Conservation (phyloP, 2,797 vertebrate species). For the Chromobotia macracanthus region DNA sequence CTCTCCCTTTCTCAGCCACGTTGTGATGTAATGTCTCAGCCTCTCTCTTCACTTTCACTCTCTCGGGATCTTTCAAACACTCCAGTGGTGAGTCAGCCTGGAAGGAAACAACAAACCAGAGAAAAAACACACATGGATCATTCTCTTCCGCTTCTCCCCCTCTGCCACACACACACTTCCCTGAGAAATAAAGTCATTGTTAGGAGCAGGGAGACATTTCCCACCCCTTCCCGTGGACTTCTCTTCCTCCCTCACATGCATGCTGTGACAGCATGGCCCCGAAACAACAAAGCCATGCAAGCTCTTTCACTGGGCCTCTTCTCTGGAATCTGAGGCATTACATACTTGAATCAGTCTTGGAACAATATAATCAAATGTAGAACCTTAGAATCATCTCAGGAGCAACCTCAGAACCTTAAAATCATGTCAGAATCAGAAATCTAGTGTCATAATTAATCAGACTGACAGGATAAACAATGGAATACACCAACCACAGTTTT, state of each 20-base stretch:
- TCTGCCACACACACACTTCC: slow-evolving; percentile 52
- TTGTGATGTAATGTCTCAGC: slow-evolving; percentile 41
- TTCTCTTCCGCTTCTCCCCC: slow-evolving; percentile 48
- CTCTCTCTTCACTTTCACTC: slow-evolving; percentile 41
- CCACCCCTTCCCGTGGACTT: slow-evolving; percentile 63
- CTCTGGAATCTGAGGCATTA: not conserved
- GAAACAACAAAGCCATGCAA: not conserved
- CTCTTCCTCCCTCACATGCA: slow-evolving; percentile 55
- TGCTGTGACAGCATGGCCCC: slow-evolving; percentile 4
- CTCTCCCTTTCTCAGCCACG: slow-evolving; percentile 38
- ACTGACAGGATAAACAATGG: too few relatives aligned
- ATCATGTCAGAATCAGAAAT: not conserved
- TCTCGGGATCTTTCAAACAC: slow-evolving; percentile 50
- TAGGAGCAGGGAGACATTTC: slow-evolving; percentile 67
- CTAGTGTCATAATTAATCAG: too few relatives aligned
- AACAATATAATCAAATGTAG: not conserved
- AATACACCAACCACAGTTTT: not conserved
- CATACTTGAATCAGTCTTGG: not conserved
- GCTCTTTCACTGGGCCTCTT: not conserved
- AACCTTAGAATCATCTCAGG: slow-evolving; percentile 6
- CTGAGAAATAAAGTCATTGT: slow-evolving; percentile 73
- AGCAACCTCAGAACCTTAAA: not conserved
- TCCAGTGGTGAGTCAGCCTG: slow-evolving; percentile 60
- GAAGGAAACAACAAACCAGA: slow-evolving; percentile 58
- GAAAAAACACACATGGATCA: slow-evolving; percentile 38